phyloP scores from a whole-genome alignment of 2,888 invertebrate genomes.

The Orchesellides sinensis region DNA sequence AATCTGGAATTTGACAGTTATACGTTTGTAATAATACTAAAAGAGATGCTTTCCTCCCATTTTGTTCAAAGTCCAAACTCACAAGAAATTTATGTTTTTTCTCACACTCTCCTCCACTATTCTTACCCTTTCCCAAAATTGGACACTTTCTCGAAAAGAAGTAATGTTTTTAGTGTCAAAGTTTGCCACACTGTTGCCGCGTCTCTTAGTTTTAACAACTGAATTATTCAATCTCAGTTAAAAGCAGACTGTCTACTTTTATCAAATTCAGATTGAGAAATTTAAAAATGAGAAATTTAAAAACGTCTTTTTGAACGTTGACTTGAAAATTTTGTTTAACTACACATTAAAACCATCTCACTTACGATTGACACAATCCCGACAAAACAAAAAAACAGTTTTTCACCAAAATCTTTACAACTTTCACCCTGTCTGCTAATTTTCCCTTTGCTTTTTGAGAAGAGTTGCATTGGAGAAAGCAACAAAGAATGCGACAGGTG shows the following conservation, averaged over 20 bases:
- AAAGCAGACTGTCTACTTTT: too few relatives aligned
- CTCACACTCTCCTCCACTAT: neutral
- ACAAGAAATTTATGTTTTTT: slow-evolving; percentile 33
- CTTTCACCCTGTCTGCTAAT: neutral
- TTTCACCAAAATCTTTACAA: neutral
- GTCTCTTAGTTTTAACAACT: neutral
- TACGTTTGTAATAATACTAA: slow-evolving; percentile 25
- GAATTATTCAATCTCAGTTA: neutral
- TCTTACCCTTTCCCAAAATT: neutral
- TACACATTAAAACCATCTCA: too few relatives aligned
- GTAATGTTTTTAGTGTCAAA: neutral
- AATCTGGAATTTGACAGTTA: slow-evolving; percentile 26
- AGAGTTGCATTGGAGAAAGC: neutral
- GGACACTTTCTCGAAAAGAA: neutral
- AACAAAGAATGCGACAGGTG: neutral
- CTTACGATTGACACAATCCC: neutral
- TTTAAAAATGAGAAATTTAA: too few relatives aligned
- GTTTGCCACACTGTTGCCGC: slow-evolving; percentile 1
- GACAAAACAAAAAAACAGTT: neutral
- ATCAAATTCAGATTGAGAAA: too few relatives aligned
- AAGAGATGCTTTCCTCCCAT: slow-evolving; percentile 18
- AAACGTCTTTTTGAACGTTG: neutral
- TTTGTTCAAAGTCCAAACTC: neutral
- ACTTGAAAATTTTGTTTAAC: neutral
- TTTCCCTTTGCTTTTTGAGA: neutral